Conservation (phyloP, 2,888 invertebrate genomes). For the Drosophila borborema region DNA sequence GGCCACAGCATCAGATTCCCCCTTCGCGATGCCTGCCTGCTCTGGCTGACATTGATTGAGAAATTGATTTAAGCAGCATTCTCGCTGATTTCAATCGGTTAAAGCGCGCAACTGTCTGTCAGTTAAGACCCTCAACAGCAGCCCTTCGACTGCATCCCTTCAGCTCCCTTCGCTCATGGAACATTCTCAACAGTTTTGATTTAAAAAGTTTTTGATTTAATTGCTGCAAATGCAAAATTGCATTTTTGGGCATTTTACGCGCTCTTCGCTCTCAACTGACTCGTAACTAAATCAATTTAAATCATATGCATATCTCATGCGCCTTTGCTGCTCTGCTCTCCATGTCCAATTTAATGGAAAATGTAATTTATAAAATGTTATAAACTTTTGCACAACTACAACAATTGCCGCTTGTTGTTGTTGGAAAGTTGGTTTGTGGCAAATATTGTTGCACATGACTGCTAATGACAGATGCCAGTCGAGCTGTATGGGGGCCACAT, state of each 20-base stretch:
- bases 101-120: constrained; percentile 44
- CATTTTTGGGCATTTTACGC: constrained; percentile 23
- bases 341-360: constrained; percentile 57
- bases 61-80: constrained; percentile 79
- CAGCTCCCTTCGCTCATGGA: neutral
- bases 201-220: constrained; percentile 56
- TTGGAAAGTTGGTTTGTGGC: constrained; percentile 37
- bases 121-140: neutral
- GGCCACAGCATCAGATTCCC: constrained; percentile 10
- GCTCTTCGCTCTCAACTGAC: constrained; percentile 13
- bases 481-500: constrained; percentile 18
- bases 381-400: constrained; percentile 38
- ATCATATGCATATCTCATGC: constrained; percentile 25
- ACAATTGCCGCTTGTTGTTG: constrained; percentile 5
- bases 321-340: neutral
- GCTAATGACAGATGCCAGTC: constrained; percentile 60
- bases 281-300: constrained; percentile 52
- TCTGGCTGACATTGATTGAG: constrained; percentile 77
- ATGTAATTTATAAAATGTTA: constrained; percentile 54
- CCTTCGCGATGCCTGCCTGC: neutral
- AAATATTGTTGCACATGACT: constrained; percentile 48
- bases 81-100: constrained; percentile 58
- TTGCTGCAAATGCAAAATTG: constrained; percentile 40
- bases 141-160: neutral
- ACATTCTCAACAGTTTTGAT: constrained; percentile 42